Percentiles rank a stretch among this genome's conserved stretches.
Conservation (phyloP, 1,140 invertebrate species). For the Drosophila equinoxialis region DNA sequence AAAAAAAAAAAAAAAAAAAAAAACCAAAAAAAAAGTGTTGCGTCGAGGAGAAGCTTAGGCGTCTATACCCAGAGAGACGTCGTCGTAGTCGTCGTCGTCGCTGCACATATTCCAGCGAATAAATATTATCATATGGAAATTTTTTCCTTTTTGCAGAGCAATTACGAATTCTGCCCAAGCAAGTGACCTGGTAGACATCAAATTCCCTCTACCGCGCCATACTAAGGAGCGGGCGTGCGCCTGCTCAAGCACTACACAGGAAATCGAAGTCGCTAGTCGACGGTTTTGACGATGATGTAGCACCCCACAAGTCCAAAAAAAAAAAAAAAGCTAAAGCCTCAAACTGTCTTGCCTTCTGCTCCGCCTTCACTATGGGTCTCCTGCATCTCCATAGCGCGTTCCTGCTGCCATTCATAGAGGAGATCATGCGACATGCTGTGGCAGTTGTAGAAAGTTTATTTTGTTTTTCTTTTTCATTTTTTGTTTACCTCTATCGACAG, state of each 20-base stretch:
- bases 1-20: slow-evolving; percentile 43
- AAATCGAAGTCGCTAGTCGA: slow-evolving; percentile 80
- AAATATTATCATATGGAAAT: slow-evolving; percentile 82
- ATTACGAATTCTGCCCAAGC: slow-evolving; percentile 71
- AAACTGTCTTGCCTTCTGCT: slow-evolving; percentile 41
- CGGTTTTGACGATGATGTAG: slow-evolving; percentile 77
- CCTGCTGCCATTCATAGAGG: slow-evolving; percentile 65
- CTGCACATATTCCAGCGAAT: slow-evolving; percentile 71
- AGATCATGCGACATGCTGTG: slow-evolving; percentile 53
- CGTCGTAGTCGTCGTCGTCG: background rate
- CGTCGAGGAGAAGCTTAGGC: slow-evolving; percentile 61
- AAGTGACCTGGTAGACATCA: slow-evolving; percentile 76
- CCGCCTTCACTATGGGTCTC: background rate
- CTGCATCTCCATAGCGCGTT: background rate
- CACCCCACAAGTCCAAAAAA: slow-evolving; percentile 51
- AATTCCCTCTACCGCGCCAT: slow-evolving; percentile 25
- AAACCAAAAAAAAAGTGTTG: slow-evolving; percentile 42
- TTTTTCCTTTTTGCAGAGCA: slow-evolving; percentile 61
- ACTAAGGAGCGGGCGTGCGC: background rate
- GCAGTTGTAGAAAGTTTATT: slow-evolving; percentile 66
- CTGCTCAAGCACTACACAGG: slow-evolving; percentile 46
- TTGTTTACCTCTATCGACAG: slow-evolving; percentile 4
- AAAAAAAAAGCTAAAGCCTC: background rate
- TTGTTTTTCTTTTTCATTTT: background rate
- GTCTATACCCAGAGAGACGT: slow-evolving; percentile 33